A percentile compares a stretch with the other conserved stretches of the same genome.
phyloP scores from a whole-genome alignment of 1,140 invertebrate genomes.

The Uloborus diversus region DNA sequence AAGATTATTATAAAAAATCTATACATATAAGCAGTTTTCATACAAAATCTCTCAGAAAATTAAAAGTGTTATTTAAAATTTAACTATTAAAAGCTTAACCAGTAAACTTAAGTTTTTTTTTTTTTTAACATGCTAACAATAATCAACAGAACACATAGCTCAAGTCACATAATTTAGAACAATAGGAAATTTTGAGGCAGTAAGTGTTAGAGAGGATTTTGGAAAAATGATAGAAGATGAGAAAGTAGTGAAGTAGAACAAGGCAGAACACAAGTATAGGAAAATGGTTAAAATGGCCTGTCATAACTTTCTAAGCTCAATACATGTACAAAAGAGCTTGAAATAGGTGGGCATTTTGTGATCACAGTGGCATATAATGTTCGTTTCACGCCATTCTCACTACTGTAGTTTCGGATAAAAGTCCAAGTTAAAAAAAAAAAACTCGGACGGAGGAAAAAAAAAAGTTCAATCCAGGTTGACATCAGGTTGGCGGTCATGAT shows the following conservation, averaged over 20 bases:
- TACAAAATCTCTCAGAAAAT: neutral
- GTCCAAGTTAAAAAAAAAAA: conserved; percentile 47
- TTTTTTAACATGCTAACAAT: neutral
- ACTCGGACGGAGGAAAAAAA: conserved; percentile 28
- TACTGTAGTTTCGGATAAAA: conserved; percentile 51
- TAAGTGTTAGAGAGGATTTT: no score
- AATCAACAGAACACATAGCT: neutral
- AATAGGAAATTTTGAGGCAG: neutral
- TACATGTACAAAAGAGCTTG: conserved; percentile 30
- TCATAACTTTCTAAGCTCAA: conserved; percentile 37
- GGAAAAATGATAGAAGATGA: conserved; percentile 11
- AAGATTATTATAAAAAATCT: neutral
- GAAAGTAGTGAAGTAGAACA: no score
- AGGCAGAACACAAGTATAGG: neutral
- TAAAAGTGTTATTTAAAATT: neutral
- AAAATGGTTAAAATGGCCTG: conserved; percentile 38
- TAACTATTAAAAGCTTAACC: neutral
- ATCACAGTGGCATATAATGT: conserved; percentile 28
- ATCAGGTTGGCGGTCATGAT: conserved; percentile 42
- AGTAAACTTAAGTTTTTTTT: neutral
- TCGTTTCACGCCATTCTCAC: conserved; percentile 39
- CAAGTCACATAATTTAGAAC: neutral
- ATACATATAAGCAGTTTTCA: neutral
- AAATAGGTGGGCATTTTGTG: conserved; percentile 47
- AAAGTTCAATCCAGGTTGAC: conserved; percentile 41